Evolutionary conservation across 1,140 invertebrate genomes (phyloP).

Genomic region (Caerostris extrusa): DNA sequence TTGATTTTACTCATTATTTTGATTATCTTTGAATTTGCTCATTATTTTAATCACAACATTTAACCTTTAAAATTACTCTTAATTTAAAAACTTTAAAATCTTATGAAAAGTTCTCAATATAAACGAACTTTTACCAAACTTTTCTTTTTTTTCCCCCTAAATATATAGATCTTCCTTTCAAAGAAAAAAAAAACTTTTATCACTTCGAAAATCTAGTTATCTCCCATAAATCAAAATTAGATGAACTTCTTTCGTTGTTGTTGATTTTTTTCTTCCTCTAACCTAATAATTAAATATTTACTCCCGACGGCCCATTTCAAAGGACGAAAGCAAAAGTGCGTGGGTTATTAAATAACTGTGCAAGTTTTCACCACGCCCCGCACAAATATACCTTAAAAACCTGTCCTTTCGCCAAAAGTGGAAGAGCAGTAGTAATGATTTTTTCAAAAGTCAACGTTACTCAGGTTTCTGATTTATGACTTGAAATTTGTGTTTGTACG

Average conservation of each 20-base stretch:
- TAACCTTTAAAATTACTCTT: no score
- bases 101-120: no score
- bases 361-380: constrained; percentile 2
- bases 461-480: background rate
- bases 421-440: background rate
- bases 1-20: no score
- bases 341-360: constrained; percentile 21
- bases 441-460: background rate
- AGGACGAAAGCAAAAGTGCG: background rate
- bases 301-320: background rate
- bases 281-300: constrained; percentile 41
- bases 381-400: constrained; percentile 14
- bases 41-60: no score
- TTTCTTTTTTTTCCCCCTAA: no score
- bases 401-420: background rate
- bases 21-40: no score
- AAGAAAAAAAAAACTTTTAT: background rate
- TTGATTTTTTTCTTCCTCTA: background rate
- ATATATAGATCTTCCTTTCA: background rate
- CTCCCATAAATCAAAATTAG: constrained; percentile 33
- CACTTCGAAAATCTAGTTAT: background rate
- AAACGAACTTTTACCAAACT: no score
- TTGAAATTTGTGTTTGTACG: background rate
- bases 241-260: constrained; percentile 3
- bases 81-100: no score